Evolutionary conservation across 2,888 invertebrate species (phyloP).

Genomic region (Ophraella communa): DNA sequence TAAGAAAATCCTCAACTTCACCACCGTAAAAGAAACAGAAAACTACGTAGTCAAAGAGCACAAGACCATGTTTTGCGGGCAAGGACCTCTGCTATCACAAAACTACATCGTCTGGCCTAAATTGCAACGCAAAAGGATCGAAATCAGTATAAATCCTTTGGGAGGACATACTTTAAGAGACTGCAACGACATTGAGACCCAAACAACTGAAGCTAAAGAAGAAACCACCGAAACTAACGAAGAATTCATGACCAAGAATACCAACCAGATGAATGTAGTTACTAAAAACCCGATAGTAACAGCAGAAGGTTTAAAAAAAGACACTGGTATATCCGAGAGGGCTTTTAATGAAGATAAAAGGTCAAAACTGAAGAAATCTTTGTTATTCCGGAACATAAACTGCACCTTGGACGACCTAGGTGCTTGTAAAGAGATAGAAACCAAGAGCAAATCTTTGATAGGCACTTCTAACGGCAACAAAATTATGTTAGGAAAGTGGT

Average conservation of each 20-base stretch:
- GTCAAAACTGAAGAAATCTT: not conserved
- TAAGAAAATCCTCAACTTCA: constrained; percentile 26
- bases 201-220: not conserved
- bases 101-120: constrained; percentile 34
- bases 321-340: not conserved
- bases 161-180: constrained; percentile 11
- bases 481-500: constrained; percentile 22
- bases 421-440: constrained; percentile 8
- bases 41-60: constrained; percentile 29
- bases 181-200: constrained; percentile 9
- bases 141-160: constrained; percentile 31
- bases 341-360: not conserved
- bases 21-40: constrained; percentile 22
- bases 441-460: not conserved
- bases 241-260: not conserved
- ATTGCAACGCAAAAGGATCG: constrained; percentile 28
- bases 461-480: constrained; percentile 10
- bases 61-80: constrained; percentile 32
- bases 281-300: too few species aligned
- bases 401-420: constrained; percentile 9
- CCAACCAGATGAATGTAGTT: too few species aligned
- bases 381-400: constrained; percentile 10
- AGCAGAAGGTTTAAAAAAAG: too few species aligned
- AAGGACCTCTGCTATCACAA: constrained; percentile 32
- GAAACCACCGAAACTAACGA: not conserved